Base-by-base conservation (phyloP, 2,888 invertebrate genomes). In the Chydorus sphaericus region DNA sequence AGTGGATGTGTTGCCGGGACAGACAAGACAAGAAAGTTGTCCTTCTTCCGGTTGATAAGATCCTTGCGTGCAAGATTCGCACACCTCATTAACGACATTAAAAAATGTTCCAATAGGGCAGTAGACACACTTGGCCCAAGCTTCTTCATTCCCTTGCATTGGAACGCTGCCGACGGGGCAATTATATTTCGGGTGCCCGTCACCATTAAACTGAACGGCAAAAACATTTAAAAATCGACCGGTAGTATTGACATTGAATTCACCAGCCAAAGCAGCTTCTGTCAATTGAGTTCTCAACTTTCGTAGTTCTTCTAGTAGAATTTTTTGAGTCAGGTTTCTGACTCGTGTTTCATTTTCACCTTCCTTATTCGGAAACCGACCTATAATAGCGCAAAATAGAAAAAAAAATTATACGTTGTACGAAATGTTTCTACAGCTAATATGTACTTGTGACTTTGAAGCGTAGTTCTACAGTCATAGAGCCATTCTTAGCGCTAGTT, bases 71-170 rank as follows among this genome's bases (percentile, higher is more conserved):
- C 82, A 82, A 30, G 75, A 70, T 58, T 76, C 73, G 62, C 82
- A 82, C n/a, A 66, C 66, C 60, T 73, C 71, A 5, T 65, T 68
- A 1, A 73, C 70, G 3, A 69, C 67, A 65, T 80, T 76, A 65
- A 77, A 78, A 65, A 77, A 80, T 1, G 80, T 79, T 14, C 82
- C 82, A 59, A 73, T 68, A 3, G 81, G 79, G 64, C 82, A 82
- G 65, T 76, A 75, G 6, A 80, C 82, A 66, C 81, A 81, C 62
- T 71, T 68, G 44, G 73, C 68, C 62, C 73, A 75, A 57, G 72
- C 71, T 14, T 14, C 18, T 14, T 11, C n/a, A 23, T 44, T n/a
- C 2, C 16, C 26, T n/a, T 44, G 23, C 14, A 44, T 14, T 14
- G 72, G 65, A 3, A 79, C 68, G 60, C 74, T 76, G 18, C 81